Evolutionary conservation across 2,888 invertebrate genomes (phyloP).

Genomic region (Julus scanicus): DNA sequence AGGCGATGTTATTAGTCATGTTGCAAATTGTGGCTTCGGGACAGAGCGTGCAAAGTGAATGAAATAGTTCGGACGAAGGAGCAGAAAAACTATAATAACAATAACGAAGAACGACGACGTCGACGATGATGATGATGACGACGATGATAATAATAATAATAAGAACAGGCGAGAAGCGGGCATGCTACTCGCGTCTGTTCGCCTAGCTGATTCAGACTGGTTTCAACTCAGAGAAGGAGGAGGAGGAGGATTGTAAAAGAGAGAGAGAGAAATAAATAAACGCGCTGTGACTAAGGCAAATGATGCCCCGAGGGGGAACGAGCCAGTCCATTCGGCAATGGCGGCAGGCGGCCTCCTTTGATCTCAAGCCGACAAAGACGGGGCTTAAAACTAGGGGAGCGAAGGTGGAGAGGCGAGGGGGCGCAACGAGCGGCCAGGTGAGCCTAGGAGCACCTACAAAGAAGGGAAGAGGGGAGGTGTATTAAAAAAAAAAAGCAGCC

Average conservation of each 20-base stretch:
- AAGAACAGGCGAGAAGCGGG: constrained; percentile 19
- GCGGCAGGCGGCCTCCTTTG: constrained; percentile 47
- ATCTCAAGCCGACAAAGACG: constrained; percentile 46
- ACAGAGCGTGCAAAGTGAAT: not conserved
- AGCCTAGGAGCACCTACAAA: not conserved
- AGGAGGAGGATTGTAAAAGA: constrained; percentile 49
- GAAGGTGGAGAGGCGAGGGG: too few relatives aligned
- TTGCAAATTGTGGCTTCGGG: not conserved
- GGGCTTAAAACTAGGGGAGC: constrained; percentile 32
- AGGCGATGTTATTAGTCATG: not conserved
- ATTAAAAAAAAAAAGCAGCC: too few relatives aligned
- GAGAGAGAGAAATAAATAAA: constrained; percentile 50
- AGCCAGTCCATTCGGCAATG: constrained; percentile 47
- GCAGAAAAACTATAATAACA: too few relatives aligned
- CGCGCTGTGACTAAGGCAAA: constrained; percentile 54
- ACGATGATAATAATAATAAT: not conserved
- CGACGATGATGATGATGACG: too few relatives aligned
- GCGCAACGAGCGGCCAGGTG: constrained; percentile 34
- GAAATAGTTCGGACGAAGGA: too few relatives aligned
- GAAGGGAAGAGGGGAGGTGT: not conserved
- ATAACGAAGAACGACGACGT: too few relatives aligned
- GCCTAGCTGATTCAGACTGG: not conserved
- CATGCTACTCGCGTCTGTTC: not conserved
- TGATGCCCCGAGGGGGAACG: constrained; percentile 47
- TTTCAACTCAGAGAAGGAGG: constrained; percentile 54